Conservation (phyloP, 2,113 vertebrate species). For the Gulo gulo region DNA sequence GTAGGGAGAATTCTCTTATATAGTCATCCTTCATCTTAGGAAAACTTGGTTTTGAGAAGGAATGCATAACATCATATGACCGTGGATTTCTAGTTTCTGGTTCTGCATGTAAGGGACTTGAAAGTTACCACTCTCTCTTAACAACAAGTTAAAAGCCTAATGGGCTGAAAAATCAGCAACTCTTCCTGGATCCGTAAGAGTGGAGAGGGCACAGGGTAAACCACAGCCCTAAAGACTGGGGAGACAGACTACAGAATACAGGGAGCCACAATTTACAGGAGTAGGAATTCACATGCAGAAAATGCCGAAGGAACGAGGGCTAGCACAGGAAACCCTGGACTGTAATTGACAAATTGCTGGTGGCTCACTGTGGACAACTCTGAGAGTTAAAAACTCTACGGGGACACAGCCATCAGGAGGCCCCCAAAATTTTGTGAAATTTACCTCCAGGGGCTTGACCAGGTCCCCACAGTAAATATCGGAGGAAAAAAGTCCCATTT, state of each 20-base stretch:
- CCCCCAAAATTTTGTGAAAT: not conserved
- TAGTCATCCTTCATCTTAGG: not conserved
- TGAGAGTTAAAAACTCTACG: not conserved
- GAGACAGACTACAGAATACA: not conserved
- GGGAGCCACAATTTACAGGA: not conserved
- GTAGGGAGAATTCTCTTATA: not conserved
- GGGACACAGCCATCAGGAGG: not conserved
- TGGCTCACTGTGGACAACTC: not conserved
- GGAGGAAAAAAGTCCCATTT: not conserved
- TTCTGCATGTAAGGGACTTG: not conserved
- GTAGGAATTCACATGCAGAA: not conserved
- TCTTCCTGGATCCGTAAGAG: not conserved
- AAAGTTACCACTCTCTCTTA: not conserved
- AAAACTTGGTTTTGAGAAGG: not conserved
- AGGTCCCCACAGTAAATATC: not conserved
- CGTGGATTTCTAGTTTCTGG: not conserved
- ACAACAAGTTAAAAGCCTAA: not conserved
- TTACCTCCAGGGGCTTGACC: not conserved
- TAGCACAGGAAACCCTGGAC: not conserved
- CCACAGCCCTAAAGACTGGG: not conserved
- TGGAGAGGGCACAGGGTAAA: too few relatives aligned
- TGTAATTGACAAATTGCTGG: not conserved
- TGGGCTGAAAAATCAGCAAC: not conserved
- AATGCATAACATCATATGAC: not conserved
- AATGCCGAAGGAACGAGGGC: too few relatives aligned